Conservation (phyloP, 2,113 vertebrate genomes). For the Ctenomys sociabilis region DNA sequence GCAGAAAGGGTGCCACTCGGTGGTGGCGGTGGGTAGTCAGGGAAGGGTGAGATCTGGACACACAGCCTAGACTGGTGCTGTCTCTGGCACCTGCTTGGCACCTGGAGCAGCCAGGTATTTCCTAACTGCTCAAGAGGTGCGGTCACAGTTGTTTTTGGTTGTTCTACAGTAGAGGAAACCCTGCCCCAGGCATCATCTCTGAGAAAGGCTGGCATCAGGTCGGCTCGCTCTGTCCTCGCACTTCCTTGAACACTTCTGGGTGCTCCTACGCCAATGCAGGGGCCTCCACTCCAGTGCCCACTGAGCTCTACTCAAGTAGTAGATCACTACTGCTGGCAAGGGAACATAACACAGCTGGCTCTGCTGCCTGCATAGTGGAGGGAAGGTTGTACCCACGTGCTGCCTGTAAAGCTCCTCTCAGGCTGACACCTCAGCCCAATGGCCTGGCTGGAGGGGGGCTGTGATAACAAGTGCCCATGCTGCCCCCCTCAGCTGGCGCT, state of each 20-base stretch:
- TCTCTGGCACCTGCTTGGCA: not conserved
- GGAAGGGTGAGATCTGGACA: not conserved
- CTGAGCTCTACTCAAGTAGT: no score
- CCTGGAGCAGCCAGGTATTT: not conserved
- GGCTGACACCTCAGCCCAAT: not conserved
- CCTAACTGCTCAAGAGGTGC: not conserved
- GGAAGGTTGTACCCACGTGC: not conserved
- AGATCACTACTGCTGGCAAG: not conserved
- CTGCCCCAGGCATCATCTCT: not conserved
- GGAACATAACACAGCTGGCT: not conserved
- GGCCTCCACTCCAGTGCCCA: not conserved
- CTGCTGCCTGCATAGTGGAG: not conserved
- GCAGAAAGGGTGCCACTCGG: rapidly evolving
- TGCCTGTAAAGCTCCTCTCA: not conserved
- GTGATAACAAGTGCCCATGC: rapidly evolving
- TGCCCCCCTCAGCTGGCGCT: not conserved
- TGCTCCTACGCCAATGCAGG: not conserved
- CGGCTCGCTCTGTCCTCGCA: not conserved
- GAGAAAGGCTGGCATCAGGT: not conserved
- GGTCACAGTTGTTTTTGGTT: not conserved
- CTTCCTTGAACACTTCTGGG: not conserved
- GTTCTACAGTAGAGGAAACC: not conserved
- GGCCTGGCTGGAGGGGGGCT: not conserved
- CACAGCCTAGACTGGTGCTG: rapidly evolving
- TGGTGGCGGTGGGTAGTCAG: no score